Evolutionary conservation across 2,113 vertebrate genomes (phyloP), one percentile per base, ranked within the genome.

Genomic region (Catagonus wagneri): DNA sequence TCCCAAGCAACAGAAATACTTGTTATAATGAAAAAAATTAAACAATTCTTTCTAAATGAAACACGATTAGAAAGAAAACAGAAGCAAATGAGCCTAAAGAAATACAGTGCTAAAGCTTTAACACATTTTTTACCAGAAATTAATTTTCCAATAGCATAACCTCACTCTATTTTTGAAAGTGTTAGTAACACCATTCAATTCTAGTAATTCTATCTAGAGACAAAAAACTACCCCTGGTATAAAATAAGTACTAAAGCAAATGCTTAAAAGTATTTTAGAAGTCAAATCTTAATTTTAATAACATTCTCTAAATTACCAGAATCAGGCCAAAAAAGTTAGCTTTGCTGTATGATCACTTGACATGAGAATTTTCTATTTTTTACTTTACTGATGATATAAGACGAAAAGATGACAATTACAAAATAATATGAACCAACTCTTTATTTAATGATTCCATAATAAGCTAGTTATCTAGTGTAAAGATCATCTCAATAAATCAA

Each of bases 211-310:
- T 68, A 44, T 13, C 34, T 9, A 80, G 68, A 72, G n/a, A 93
- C 14, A 79, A 96, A 75, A 83, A 88, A 88, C 63, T 83, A 74
- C 2, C 8, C 14, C 39, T 65, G 11, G 81, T 78, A 81, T 6
- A 75, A 93, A 84, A 81, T 58, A 95, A 93, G 32, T 87, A 65
- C n/a, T 54, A 54, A 92, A 83, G 39, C 39, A 80, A 93, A 92
- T 69, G 27, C 34, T 81, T 68, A n/a, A 75, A 93, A 60, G 27
- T 86, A 86, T 81, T 85, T 92, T 85, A 29, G n/a, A 61, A 96
- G 61, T 34, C 19, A 84, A 25, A 11, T 32, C 56, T 71, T 72
- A 80, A 92, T 75, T 68, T 92, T 72, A 72, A 22, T 76, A 78
- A 90, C 9, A 58, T 65, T 80, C 63, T n/a, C 27, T 87, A 54